These are phyloP conservation scores for Delichon dasypus DNA, from an alignment of 2,797 vertebrate genomes.

Conservation along the genomic window DNA sequence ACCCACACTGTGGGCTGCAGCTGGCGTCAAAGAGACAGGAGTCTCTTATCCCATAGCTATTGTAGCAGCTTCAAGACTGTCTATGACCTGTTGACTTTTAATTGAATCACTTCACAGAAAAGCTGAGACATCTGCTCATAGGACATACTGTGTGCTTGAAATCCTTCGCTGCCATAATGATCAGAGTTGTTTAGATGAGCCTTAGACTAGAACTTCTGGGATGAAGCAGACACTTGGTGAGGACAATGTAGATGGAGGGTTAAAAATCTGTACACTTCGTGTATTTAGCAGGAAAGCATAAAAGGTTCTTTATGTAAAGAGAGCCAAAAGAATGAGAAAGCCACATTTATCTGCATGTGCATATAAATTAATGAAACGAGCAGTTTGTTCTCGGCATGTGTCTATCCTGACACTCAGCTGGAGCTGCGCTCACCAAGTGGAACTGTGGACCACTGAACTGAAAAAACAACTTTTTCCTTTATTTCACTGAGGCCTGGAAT, in stretches of 20 bases:
- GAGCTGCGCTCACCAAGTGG: background rate
- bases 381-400: background rate
- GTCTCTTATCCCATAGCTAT: background rate
- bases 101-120: background rate
- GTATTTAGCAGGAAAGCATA: background rate
- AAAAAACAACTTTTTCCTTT: background rate
- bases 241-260: background rate
- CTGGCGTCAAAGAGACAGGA: background rate
- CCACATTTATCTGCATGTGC: background rate
- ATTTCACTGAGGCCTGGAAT: background rate
- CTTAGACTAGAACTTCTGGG: background rate
- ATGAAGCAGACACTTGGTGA: background rate
- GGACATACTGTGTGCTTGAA: background rate
- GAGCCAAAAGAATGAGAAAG: background rate
- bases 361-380: background rate
- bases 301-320: background rate
- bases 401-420: background rate
- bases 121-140: background rate
- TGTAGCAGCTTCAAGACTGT: background rate
- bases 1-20: background rate
- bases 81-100: background rate
- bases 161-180: background rate
- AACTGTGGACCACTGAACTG: background rate
- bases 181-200: background rate
- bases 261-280: background rate